phyloP scores from a whole-genome alignment of 1,140 invertebrate genomes.

The Drosophila melanica region DNA sequence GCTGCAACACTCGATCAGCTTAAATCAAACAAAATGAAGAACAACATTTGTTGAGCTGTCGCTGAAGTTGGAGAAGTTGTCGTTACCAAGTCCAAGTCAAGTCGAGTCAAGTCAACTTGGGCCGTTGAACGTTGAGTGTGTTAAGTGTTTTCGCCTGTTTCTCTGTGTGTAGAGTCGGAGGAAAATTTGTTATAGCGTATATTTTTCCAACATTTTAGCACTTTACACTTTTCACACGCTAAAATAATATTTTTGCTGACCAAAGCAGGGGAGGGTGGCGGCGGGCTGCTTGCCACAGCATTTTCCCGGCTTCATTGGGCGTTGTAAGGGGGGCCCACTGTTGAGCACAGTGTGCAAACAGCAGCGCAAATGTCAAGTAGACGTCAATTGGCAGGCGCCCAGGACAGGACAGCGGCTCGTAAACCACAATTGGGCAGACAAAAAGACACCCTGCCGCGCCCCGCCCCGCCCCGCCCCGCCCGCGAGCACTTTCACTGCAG shows the following conservation, averaged over 20 bases:
- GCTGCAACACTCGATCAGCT: constrained; percentile 72
- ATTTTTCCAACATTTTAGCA: constrained; percentile 77
- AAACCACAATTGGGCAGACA: constrained; percentile 68
- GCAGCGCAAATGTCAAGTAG: constrained; percentile 75
- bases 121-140: constrained; percentile 47
- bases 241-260: constrained; percentile 76
- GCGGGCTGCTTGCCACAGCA: constrained; percentile 1
- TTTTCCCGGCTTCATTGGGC: constrained; percentile 53
- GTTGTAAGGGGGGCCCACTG: neutral
- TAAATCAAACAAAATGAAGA: constrained; percentile 78
- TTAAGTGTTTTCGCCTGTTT: constrained; percentile 6
- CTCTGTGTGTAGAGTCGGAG: constrained; percentile 23
- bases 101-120: constrained; percentile 34
- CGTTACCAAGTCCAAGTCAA: constrained; percentile 44
- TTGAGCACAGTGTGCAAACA: constrained; percentile 62
- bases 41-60: constrained; percentile 66
- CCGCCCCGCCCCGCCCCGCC: neutral
- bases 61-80: constrained; percentile 47
- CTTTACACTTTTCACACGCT: constrained; percentile 82
- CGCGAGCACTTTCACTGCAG: constrained; percentile 43
- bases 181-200: constrained; percentile 62
- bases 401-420: constrained; percentile 20
- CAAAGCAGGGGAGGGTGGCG: constrained; percentile 22
- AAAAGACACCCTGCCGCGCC: neutral
- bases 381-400: constrained; percentile 71